Percentiles rank a stretch among this genome's conserved stretches.
phyloP scores from a whole-genome alignment of 2,113 vertebrate species.

The Marmota flaviventris region DNA sequence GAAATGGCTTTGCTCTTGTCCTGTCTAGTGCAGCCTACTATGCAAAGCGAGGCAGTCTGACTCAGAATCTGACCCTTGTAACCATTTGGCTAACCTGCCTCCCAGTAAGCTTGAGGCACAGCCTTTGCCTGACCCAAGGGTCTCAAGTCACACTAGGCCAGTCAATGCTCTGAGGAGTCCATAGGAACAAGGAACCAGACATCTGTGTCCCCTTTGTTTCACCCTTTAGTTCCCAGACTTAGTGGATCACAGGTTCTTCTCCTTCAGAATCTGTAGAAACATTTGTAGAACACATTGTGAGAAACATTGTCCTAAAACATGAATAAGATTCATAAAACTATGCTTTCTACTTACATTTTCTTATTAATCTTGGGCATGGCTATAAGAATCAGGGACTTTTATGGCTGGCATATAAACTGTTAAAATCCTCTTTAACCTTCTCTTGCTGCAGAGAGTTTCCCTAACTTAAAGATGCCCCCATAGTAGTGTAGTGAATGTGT shows the following conservation, averaged over 20 bases:
- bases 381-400: neutral
- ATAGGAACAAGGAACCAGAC: neutral
- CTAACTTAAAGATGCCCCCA: neutral
- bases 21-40: neutral
- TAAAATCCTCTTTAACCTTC: slow-evolving; percentile 1
- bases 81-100: neutral
- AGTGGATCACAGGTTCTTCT: neutral
- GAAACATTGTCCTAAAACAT: neutral
- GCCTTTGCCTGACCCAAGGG: neutral
- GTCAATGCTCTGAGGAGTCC: neutral
- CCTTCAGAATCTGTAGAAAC: neutral
- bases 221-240: neutral
- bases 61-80: neutral
- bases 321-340: neutral
- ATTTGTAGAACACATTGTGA: neutral
- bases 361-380: neutral
- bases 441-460: slow-evolving; percentile 8
- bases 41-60: neutral
- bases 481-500: neutral
- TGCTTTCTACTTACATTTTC: slow-evolving; percentile 11
- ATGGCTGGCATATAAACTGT: neutral
- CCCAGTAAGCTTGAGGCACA: neutral
- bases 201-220: neutral
- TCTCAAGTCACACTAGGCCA: neutral
- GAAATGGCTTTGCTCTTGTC: neutral